Percentiles rank a stretch among this genome's conserved stretches.
phyloP scores from a whole-genome alignment of 2,888 invertebrate species.

The Formica aserva region DNA sequence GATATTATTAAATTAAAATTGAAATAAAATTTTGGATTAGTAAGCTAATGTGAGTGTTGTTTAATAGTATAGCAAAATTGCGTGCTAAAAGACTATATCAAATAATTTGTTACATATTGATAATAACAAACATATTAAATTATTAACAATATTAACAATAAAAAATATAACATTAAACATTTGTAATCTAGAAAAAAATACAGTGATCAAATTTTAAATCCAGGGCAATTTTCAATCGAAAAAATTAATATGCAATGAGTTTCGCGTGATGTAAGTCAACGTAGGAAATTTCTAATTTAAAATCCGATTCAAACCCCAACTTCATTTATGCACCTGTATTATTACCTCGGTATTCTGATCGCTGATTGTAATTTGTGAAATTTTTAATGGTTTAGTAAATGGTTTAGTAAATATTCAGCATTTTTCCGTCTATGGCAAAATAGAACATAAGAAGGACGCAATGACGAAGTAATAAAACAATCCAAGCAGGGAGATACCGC shows the following conservation, averaged over 20 bases:
- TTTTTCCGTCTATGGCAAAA: conserved; percentile 34
- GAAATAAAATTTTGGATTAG: not conserved
- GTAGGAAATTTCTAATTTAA: conserved; percentile 38
- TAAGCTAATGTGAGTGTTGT: not conserved
- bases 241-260: conserved; percentile 12
- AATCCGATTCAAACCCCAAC: conserved; percentile 6
- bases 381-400: conserved; percentile 30
- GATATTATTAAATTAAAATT: not conserved
- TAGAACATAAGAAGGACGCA: conserved; percentile 50
- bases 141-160: not conserved
- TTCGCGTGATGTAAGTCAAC: conserved; percentile 6
- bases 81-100: not conserved
- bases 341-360: conserved; percentile 3
- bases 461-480: conserved; percentile 43
- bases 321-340: conserved; percentile 9
- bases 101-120: not conserved
- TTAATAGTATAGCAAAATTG: not conserved
- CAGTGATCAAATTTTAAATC: not conserved
- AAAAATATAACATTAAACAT: not conserved
- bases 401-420: conserved; percentile 5
- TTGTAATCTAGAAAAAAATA: not conserved
- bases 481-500: conserved; percentile 45
- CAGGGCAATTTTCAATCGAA: conserved; percentile 4
- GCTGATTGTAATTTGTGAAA: conserved; percentile 22
- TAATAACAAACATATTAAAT: not conserved